Percentiles rank a stretch among this genome's conserved stretches.
phyloP scores from a whole-genome alignment of 2,113 vertebrate species.

The Chinchilla lanigera region DNA sequence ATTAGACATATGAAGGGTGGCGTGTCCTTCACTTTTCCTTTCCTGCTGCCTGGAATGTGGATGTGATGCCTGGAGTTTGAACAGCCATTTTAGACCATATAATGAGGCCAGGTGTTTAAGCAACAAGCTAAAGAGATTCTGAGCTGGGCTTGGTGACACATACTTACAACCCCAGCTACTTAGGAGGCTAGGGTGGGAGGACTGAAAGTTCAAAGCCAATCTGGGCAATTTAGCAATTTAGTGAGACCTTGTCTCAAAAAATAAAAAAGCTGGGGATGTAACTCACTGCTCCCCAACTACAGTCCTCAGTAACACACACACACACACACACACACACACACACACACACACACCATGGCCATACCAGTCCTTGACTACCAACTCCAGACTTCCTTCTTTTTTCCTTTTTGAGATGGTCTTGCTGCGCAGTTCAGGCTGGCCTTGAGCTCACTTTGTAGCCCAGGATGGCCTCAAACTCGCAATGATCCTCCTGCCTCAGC shows the following conservation, averaged over 20 bases:
- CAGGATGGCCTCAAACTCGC: no score
- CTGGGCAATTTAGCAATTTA: neutral
- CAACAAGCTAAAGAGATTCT: neutral
- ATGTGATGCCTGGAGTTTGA: neutral
- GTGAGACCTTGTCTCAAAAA: neutral
- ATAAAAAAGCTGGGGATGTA: neutral
- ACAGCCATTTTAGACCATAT: neutral
- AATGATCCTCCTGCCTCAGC: no score
- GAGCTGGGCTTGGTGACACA: neutral
- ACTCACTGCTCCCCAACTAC: neutral
- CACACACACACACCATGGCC: neutral
- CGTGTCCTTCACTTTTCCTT: neutral
- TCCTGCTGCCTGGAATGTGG: neutral
- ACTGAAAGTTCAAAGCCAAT: neutral
- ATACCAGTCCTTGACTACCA: accelerated
- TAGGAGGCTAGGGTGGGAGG: neutral
- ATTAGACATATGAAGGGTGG: neutral
- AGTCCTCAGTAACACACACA: neutral
- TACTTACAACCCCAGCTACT: neutral
- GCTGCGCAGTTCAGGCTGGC: no score
- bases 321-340: neutral
- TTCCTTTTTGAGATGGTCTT: no score
- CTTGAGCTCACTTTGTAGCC: no score
- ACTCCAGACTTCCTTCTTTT: neutral
- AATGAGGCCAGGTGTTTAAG: neutral